Conservation (phyloP, 2,113 vertebrate species). For the Corydoras sp. region DNA sequence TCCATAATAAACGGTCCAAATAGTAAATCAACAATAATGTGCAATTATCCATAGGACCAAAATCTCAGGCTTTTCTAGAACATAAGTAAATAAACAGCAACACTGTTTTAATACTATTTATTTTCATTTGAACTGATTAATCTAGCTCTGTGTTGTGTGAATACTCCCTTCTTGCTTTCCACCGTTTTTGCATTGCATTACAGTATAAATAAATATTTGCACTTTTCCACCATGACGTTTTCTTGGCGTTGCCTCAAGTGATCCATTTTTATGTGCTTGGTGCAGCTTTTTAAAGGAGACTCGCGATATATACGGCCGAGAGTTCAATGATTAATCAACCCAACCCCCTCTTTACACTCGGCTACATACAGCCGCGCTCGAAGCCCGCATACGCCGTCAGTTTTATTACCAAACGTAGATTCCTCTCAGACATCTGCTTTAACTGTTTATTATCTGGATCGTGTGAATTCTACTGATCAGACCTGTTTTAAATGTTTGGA, state of each 20-base stretch:
- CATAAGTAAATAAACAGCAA: too few relatives aligned
- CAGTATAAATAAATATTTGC: constrained; percentile 5
- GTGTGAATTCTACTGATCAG: too few relatives aligned
- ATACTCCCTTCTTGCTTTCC: constrained; percentile 13
- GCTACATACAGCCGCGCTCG: not conserved
- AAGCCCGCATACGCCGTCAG: constrained; percentile 1
- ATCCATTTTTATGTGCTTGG: constrained; percentile 21
- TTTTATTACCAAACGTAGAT: not conserved
- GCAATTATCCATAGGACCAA: too few relatives aligned
- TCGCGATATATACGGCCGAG: not conserved
- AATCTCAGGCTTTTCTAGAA: too few relatives aligned
- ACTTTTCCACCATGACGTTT: not conserved
- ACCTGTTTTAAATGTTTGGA: not conserved
- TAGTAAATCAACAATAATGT: too few relatives aligned
- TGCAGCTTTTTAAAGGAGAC: constrained; percentile 8
- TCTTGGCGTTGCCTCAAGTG: constrained; percentile 9
- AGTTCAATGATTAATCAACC: constrained; percentile 19
- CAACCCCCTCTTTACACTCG: constrained; percentile 2
- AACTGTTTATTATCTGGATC: too few relatives aligned
- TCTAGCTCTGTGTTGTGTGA: constrained; percentile 1
- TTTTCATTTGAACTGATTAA: not conserved
- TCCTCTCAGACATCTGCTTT: too few relatives aligned
- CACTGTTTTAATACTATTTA: too few relatives aligned
- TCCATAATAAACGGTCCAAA: too few relatives aligned
- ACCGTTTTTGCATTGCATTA: not conserved